These are phyloP conservation scores for Chaetodon trifasciatus DNA, from an alignment of 2,797 vertebrate genomes.

Conservation along the genomic window DNA sequence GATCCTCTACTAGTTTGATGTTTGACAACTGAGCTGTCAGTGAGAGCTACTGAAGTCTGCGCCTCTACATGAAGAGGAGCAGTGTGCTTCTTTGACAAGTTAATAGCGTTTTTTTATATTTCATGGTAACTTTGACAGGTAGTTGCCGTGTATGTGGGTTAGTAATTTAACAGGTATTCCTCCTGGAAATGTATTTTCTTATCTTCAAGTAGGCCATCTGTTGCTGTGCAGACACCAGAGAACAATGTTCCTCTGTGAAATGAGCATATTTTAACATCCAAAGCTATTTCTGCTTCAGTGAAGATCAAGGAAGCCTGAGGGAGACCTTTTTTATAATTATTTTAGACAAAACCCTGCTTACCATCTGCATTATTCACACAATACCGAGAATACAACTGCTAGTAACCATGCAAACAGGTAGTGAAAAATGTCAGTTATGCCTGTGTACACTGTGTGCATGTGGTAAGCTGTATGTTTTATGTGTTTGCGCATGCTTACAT, in stretches of 20 bases:
- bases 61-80: conserved; percentile 17
- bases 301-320: conserved; percentile 75
- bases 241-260: conserved; percentile 71
- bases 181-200: conserved; percentile 73
- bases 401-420: conserved; percentile 57
- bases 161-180: conserved; percentile 76
- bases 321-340: conserved; percentile 60
- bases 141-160: conserved; percentile 58
- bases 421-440: conserved; percentile 34
- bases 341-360: conserved; percentile 62
- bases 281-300: conserved; percentile 76
- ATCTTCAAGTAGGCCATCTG: conserved; percentile 80
- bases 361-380: conserved; percentile 74
- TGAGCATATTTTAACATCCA: conserved; percentile 72
- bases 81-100: conserved; percentile 21
- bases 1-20: conserved; percentile 34
- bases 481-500: neutral
- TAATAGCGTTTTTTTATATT: conserved; percentile 41
- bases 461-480: neutral
- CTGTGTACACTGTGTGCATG: conserved; percentile 16
- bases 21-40: conserved; percentile 36
- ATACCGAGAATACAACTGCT: conserved; percentile 52
- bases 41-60: neutral
- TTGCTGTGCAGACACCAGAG: conserved; percentile 72
- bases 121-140: conserved; percentile 64